A percentile compares a stretch with the other conserved stretches of the same genome.
Conservation (phyloP, 2,888 invertebrate species). For the Epistrophe eligans region DNA sequence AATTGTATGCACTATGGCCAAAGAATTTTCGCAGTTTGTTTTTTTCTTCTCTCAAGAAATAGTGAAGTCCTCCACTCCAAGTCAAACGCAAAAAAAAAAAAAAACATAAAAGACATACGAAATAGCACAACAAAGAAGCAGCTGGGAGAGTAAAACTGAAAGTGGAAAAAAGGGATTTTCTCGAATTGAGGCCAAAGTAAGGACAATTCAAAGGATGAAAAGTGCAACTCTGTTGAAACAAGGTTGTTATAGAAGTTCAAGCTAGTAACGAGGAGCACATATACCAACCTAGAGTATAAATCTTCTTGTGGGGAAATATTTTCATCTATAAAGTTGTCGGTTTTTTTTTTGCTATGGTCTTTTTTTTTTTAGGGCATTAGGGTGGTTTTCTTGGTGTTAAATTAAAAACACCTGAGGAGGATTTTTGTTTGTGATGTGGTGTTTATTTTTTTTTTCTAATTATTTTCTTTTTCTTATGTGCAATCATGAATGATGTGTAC, state of each 20-base stretch:
- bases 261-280: not conserved
- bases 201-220: slow-evolving; percentile 35
- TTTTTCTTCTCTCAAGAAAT: not conserved
- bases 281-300: too few species aligned
- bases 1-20: slow-evolving; percentile 6
- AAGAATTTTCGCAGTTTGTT: slow-evolving; percentile 25
- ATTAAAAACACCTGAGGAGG: slow-evolving; percentile 62
- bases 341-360: slow-evolving; percentile 8
- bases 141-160: slow-evolving; percentile 49
- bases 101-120: slow-evolving; percentile 19
- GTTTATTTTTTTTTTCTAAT: not conserved
- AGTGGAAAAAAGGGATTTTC: slow-evolving; percentile 36
- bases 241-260: slow-evolving; percentile 20
- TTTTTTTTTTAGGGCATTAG: slow-evolving; percentile 70
- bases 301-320: slow-evolving; percentile 32
- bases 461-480: slow-evolving; percentile 33
- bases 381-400: slow-evolving; percentile 62
- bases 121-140: slow-evolving; percentile 19
- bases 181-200: slow-evolving; percentile 31
- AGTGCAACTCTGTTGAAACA: slow-evolving; percentile 31
- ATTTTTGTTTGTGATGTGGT: slow-evolving; percentile 36
- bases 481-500: slow-evolving; percentile 21
- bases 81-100: slow-evolving; percentile 1
- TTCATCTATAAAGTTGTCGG: slow-evolving; percentile 19
- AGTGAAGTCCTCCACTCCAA: slow-evolving; percentile 37